A percentile compares a stretch with the other conserved stretches of the same genome.
Conservation (phyloP, 2,888 invertebrate genomes). For the Dicyrtomina minuta region DNA sequence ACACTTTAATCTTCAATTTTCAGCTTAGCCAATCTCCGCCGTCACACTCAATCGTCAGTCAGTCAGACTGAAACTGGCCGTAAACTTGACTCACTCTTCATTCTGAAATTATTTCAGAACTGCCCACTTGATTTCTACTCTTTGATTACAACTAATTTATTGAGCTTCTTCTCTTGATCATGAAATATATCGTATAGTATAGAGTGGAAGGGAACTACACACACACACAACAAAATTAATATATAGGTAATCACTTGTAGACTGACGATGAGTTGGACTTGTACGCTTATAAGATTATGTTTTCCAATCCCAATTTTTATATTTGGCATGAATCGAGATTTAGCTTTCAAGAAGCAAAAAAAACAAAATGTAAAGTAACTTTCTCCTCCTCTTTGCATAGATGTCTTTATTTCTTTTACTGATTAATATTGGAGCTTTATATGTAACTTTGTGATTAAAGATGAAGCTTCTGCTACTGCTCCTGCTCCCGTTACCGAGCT, state of each 20-base stretch:
- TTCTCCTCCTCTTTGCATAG: slow-evolving; percentile 8
- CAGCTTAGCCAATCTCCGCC: slow-evolving; percentile 2
- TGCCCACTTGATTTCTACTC: slow-evolving; percentile 29
- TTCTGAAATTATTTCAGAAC: slow-evolving; percentile 27
- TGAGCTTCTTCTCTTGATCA: slow-evolving; percentile 13
- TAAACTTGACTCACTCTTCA: slow-evolving; percentile 22
- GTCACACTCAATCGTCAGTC: slow-evolving; percentile 28
- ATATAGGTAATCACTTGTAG: neutral
- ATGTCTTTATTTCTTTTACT: neutral
- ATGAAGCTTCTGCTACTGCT: neutral
- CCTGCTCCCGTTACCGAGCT: too few relatives aligned
- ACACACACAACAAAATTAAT: neutral
- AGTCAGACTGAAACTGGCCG: neutral
- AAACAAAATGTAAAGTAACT: slow-evolving; percentile 20
- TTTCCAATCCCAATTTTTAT: neutral
- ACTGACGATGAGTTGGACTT: too few relatives aligned
- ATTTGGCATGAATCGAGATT: neutral
- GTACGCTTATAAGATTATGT: neutral
- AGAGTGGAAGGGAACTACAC: neutral
- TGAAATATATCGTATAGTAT: neutral
- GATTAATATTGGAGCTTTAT: neutral
- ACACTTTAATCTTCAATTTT: neutral
- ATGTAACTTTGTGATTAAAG: slow-evolving; percentile 9
- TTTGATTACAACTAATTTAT: slow-evolving; percentile 37
- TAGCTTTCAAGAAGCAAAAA: neutral